phyloP scores from a whole-genome alignment of 2,888 invertebrate species.

The Acleris sparsana region DNA sequence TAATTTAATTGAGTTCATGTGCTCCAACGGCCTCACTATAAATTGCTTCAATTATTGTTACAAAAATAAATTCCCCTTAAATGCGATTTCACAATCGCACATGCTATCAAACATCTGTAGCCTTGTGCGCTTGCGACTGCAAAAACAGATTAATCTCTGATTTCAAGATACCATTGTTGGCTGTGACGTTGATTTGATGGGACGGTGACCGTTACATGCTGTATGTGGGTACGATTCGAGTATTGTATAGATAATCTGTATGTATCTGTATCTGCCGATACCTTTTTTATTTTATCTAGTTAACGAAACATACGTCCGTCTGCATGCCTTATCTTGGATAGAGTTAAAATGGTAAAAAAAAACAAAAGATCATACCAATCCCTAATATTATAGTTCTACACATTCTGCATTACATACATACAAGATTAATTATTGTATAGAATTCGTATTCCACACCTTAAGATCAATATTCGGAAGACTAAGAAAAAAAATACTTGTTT shows the following conservation, averaged over 20 bases:
- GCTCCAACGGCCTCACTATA: neutral
- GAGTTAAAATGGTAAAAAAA: too few species aligned
- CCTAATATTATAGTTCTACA: too few species aligned
- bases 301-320: neutral
- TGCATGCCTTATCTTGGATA: too few species aligned
- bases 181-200: slow-evolving; percentile 25
- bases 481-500: too few species aligned
- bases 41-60: slow-evolving; percentile 5
- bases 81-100: slow-evolving; percentile 5
- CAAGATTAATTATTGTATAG: too few species aligned
- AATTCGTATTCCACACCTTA: too few species aligned
- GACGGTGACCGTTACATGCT: slow-evolving; percentile 18
- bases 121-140: neutral
- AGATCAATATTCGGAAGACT: too few species aligned
- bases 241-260: neutral
- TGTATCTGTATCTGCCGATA: neutral
- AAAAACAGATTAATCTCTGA: slow-evolving; percentile 13
- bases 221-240: slow-evolving; percentile 4
- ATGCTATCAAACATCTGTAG: slow-evolving; percentile 27
- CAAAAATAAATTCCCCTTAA: slow-evolving; percentile 9
- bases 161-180: slow-evolving; percentile 22
- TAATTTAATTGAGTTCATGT: too few species aligned
- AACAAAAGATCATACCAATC: too few species aligned
- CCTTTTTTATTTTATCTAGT: neutral
- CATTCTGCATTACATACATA: too few species aligned